Evolutionary conservation across 2,888 invertebrate species (phyloP), one percentile per base, ranked within the genome.

Genomic region (Nemapogon koenigi): DNA sequence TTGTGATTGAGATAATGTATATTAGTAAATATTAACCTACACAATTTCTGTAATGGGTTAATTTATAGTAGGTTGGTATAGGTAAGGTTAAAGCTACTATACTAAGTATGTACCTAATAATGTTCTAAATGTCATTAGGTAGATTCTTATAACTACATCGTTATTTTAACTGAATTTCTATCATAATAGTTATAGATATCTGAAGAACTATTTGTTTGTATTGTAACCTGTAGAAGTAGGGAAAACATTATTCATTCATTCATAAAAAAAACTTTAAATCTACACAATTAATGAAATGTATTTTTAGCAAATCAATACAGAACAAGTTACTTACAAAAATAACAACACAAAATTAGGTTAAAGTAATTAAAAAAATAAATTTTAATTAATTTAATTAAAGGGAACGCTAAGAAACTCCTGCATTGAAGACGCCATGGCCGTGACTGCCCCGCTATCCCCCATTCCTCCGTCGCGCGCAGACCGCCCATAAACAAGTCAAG

Each of bases 401-500:
- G 33, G 22, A 33, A 39, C 7, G 38, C 38, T 33, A 33, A 39
- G 28, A 39, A 37, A 38, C 32, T 31, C 39, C 28, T 27, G 32
- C 18, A 27, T 43, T 55, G 13, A 22, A 38, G 73, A 65, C 76
- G 76, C 76, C 76, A 75, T 76, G 53, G 68, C 73, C 65, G 51
- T 60, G 56, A 76, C 72, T 76, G 73, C 64, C 68, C 67, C 48
- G 61, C 58, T 70, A 64, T 67, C 57, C 60, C 51, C 49, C 49
- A 46, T 55, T 60, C 65, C 57, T 60, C 59, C 59, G 62, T 59
- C 61, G 55, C 61, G 52, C 56, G 57, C 56, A 60, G 69, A 60
- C 75, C 80, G 76, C 80, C 80, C 79, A 80, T 80, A 80, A 80
- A 80, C 67, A 78, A 76, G 78, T 79, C 80, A 48, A 40, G 69